Evolutionary conservation across 2,888 invertebrate genomes (phyloP), one percentile per base, ranked within the genome.

Genomic region (Microctonus hyperodae): DNA sequence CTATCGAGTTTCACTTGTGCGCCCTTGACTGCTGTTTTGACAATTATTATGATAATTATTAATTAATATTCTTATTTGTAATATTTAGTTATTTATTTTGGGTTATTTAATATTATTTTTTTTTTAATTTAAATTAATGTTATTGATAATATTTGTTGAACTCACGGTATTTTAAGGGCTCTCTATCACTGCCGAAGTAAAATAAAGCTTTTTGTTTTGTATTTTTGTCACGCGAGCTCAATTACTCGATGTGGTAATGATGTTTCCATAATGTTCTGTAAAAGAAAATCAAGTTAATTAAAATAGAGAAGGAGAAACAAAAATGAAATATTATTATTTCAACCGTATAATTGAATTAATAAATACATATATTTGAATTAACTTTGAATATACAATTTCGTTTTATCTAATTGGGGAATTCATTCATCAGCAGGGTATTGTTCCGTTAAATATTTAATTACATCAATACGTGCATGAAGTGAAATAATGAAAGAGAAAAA

Each of bases 1-100:
- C 83, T 84, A 82, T 76, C 79, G 75, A 76, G 72, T 56, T 61
- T 60, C 58, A 74, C 75, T 72, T 74, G 67, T 69, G 68, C 75
- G 71, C 74, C 66, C 69, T 68, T 65, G 50, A 67, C 73, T 59
- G 31, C 35, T 40, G 31, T n/a, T 55, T 65, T 61, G 11, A 53
- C 37, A 35, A 57, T 51, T 5, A 3, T 25, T 23, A 22, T 61
- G 11, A 53, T 37, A 35, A 57, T 51, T 5, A 3, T 25, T 23
- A 22, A 16, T 31, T 22, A 51, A 53, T 7, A 20, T 40, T 22
- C 48, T n/a, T 65, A 20, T 25, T 40, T 37, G n/a, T n/a, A n/a
- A n/a, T n/a, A 37, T 40, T 55, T 13, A 28, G 3, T 28, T 28
- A 5, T 28, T 37, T 62, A 53, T 53, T 37, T 33, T 28, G 57